Base-by-base conservation (phyloP, 2,797 vertebrate species). In the Hoplostethus atlanticus region DNA sequence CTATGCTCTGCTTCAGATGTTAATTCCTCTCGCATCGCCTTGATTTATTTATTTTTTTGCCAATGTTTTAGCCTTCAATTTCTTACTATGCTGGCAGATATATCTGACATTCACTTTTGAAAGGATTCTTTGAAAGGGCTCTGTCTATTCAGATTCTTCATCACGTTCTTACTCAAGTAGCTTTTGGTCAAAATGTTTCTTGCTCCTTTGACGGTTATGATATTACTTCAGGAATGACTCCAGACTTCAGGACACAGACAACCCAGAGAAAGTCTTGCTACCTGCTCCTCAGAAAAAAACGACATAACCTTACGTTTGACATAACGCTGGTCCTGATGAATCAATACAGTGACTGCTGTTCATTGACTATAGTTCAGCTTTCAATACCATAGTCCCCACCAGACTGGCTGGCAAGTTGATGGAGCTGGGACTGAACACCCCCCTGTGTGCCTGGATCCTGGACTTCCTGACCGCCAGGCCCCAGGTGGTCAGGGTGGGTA, bases 1-100 rank as follows among this genome's bases (percentile, higher is more conserved):
- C 76, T 53, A 57, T 74, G 71, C 76, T 78, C 58, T 46, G 58
- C 66, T 73, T 71, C 69, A 81, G 72, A 79, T 59, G 34, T 30
- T 64, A 61, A 77, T 78, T 62, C 46, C 60, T 68, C n/a, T 48
- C 25, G 30, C 54, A 57, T 55, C 65, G 28, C 36, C 17, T 44
- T 11, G 73, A 60, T 28, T 28, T 28, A 28, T 28, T 28, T 28
- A 71, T 76, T 57, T 68, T 21, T 28, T 21, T 36, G 53, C 36
- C 38, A 17, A 11, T 47, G 6, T 40, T 47, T 10, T 3, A 46
- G 48, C 38, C 17, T 55, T 60, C 48, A 61, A 50, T 84, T 81
- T 62, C 50, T 70, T 59, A 55, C 46, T 12, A 2, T 52, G 46
- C 5, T 21, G 51, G 25, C 21, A 42, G 13, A 36, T 31, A 13